Conservation (phyloP, 2,113 vertebrate species). For the Sinocyclocheilus maitianheensis region DNA sequence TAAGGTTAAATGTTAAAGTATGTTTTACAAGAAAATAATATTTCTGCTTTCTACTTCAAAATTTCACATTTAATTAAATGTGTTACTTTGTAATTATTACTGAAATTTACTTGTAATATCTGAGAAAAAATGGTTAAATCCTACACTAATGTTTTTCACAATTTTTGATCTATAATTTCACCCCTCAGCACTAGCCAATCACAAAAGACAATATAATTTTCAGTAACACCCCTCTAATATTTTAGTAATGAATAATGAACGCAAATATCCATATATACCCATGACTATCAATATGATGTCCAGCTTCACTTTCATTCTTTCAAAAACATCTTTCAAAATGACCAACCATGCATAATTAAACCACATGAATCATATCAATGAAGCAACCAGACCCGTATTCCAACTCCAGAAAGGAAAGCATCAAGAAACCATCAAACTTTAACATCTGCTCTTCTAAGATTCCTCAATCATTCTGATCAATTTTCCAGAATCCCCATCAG, state of each 20-base stretch:
- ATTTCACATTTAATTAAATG: too few species aligned
- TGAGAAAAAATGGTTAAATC: too few species aligned
- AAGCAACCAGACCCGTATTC: background rate
- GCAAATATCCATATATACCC: background rate
- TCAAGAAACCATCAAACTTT: conserved; percentile 29
- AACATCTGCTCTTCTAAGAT: background rate
- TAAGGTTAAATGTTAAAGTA: background rate
- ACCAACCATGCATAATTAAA: background rate
- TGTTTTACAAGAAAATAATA: too few species aligned
- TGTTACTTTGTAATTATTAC: too few species aligned
- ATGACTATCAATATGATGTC: background rate
- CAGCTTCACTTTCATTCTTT: background rate
- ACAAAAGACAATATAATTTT: background rate
- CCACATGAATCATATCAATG: background rate
- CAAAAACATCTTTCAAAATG: background rate
- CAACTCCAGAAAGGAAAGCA: background rate
- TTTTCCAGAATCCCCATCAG: background rate
- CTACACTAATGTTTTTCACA: too few species aligned
- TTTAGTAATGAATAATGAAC: background rate
- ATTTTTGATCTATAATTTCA: background rate
- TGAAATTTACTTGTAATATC: too few species aligned
- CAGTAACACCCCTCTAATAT: background rate
- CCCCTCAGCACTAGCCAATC: background rate
- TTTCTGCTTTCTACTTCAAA: too few species aligned
- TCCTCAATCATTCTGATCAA: background rate